Evolutionary conservation across 2,888 invertebrate genomes (phyloP).

Genomic region (Drosophila lacicola): DNA sequence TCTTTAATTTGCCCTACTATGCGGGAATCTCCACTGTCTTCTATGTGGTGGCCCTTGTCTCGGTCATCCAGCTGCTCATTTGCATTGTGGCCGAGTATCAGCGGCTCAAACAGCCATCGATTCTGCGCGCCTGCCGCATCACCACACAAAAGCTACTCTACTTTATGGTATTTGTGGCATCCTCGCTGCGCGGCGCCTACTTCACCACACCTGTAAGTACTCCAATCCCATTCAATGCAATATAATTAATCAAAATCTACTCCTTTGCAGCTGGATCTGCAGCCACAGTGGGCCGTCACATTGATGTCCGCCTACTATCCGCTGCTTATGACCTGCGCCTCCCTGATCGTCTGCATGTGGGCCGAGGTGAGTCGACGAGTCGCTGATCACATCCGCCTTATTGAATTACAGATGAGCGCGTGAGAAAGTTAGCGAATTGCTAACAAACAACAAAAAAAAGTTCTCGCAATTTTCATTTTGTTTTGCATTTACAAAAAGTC

Average conservation of each 20-base stretch:
- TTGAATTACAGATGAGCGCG: background rate
- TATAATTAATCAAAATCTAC: too few relatives aligned
- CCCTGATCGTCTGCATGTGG: conserved; percentile 97
- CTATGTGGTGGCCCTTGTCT: conserved; percentile 93
- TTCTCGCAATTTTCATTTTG: too few relatives aligned
- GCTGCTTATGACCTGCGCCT: conserved; percentile 94
- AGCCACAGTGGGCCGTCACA: conserved; percentile 94
- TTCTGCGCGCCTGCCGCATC: conserved; percentile 92
- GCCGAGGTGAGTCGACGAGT: conserved; percentile 90
- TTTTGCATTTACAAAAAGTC: too few relatives aligned
- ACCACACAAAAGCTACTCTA: conserved; percentile 96
- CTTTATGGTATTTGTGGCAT: conserved; percentile 93
- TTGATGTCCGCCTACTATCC: conserved; percentile 96
- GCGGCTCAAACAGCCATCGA: conserved; percentile 92
- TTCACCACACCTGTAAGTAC: conserved; percentile 93
- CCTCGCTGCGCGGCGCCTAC: conserved; percentile 93
- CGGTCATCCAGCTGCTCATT: conserved; percentile 93
- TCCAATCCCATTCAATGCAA: too few relatives aligned
- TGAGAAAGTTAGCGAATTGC: background rate
- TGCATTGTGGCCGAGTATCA: conserved; percentile 93
- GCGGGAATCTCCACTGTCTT: conserved; percentile 91
- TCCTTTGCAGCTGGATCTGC: conserved; percentile 88
- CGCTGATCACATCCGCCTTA: background rate
- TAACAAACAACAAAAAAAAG: too few relatives aligned
- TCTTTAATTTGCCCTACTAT: conserved; percentile 93